These are phyloP conservation scores for Xiphorhynchus erythropygius DNA, from an alignment of 2,797 vertebrate genomes.

Conservation along the genomic window DNA sequence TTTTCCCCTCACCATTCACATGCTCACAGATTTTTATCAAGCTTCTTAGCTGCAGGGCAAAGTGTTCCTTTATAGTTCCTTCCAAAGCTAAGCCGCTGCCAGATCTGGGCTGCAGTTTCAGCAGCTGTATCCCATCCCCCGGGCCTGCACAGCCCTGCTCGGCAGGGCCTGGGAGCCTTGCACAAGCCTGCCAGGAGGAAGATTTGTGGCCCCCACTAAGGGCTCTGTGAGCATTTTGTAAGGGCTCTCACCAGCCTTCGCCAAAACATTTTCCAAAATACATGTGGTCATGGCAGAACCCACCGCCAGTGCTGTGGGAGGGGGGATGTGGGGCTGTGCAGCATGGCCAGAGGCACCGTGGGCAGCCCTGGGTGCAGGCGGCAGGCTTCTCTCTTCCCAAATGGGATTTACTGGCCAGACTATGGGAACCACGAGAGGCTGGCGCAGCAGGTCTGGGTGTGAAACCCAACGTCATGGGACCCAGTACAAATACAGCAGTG, in stretches of 20 bases:
- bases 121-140: conserved; percentile 44
- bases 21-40: conserved; percentile 66
- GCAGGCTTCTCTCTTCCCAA: neutral
- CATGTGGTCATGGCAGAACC: accelerated
- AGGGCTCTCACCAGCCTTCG: neutral
- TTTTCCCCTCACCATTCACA: conserved; percentile 52
- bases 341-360: accelerated
- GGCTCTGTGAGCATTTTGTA: neutral
- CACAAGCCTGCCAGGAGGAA: neutral
- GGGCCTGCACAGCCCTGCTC: neutral
- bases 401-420: accelerated
- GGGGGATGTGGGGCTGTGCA: accelerated
- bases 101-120: conserved; percentile 18
- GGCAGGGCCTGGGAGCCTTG: neutral
- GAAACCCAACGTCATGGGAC: neutral
- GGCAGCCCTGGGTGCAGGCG: neutral
- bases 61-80: conserved; percentile 56
- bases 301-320: accelerated
- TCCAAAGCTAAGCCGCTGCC: conserved; percentile 45
- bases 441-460: neutral
- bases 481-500: neutral
- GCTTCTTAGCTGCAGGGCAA: conserved; percentile 39
- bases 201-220: accelerated
- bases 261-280: neutral
- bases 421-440: neutral